Conservation (phyloP, 2,113 vertebrate species). For the Abramis brama region DNA sequence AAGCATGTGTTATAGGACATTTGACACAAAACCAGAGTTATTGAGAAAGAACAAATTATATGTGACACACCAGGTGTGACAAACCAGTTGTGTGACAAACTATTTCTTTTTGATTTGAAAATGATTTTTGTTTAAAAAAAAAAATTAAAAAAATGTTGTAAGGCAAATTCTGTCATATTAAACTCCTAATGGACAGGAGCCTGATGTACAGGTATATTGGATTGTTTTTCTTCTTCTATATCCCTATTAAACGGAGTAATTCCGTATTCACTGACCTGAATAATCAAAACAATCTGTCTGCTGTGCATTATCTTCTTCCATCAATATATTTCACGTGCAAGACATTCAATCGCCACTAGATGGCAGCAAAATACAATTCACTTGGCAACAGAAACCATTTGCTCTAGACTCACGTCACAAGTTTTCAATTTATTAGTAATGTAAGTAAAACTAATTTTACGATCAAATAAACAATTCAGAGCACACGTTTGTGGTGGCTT, state of each 20-base stretch:
- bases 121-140: not conserved
- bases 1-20: not conserved
- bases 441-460: not conserved
- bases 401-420: not conserved
- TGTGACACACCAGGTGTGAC: no score
- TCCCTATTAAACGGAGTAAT: not conserved
- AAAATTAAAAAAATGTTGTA: not conserved
- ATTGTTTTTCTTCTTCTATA: not conserved
- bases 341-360: conserved; percentile 1
- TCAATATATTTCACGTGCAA: not conserved
- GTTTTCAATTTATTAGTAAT: not conserved
- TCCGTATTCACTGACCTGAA: not conserved
- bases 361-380: not conserved
- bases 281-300: not conserved
- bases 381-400: not conserved
- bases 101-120: not conserved
- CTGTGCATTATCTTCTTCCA: not conserved
- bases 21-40: not conserved
- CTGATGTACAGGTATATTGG: not conserved
- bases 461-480: not conserved
- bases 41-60: not conserved
- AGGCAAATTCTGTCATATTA: not conserved
- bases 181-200: not conserved
- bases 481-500: not conserved
- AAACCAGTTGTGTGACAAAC: no score